Evolutionary conservation across 2,797 vertebrate species (phyloP).

Genomic region (Delichon dasypus): DNA sequence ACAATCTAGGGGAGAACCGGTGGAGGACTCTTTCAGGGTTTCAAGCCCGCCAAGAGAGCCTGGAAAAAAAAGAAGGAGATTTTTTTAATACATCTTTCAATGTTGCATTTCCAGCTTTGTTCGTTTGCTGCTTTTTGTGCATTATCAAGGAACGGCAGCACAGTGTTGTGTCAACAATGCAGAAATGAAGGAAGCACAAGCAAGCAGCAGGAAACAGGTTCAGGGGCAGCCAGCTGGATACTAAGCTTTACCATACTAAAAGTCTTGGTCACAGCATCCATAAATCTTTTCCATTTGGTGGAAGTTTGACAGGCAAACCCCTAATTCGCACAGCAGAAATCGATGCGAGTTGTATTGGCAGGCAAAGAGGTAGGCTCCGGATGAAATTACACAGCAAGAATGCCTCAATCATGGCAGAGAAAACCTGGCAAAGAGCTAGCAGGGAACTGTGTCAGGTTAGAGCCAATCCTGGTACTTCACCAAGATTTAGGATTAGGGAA

Average conservation of each 20-base stretch:
- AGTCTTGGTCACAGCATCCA: neutral
- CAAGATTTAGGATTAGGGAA: neutral
- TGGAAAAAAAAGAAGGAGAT: neutral
- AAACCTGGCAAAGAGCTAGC: neutral
- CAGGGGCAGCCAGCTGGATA: neutral
- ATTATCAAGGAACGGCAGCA: rapidly evolving
- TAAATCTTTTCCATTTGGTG: neutral
- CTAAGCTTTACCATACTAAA: neutral
- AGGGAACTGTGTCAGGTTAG: neutral
- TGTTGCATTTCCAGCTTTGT: neutral
- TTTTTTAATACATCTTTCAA: neutral
- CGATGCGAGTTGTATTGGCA: neutral
- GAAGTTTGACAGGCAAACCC: neutral
- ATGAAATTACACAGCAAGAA: neutral
- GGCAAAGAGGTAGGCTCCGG: neutral
- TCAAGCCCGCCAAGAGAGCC: neutral
- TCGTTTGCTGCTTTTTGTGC: neutral
- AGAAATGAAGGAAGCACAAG: neutral
- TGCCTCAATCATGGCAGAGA: neutral
- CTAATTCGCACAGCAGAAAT: neutral
- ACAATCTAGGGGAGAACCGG: neutral
- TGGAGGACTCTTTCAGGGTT: neutral
- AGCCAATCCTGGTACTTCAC: neutral
- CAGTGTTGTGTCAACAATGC: neutral
- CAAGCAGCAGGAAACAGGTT: neutral